phyloP scores from a whole-genome alignment of 2,797 vertebrate species.

The Sebastes minor region DNA sequence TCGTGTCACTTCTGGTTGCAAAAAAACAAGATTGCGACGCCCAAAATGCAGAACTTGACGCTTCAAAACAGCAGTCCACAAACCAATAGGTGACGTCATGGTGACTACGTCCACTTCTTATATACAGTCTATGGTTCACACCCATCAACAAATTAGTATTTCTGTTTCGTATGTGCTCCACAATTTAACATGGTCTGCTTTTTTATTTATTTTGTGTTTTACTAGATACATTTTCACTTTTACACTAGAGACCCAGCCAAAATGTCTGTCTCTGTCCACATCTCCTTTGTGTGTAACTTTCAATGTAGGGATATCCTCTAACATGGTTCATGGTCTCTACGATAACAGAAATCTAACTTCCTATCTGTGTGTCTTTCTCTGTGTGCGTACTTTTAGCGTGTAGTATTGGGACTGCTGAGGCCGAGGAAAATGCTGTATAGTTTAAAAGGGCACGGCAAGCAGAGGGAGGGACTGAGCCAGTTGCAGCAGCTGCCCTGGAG shows the following conservation, averaged over 20 bases:
- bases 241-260: not conserved
- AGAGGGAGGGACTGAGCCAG: constrained; percentile 21
- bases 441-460: constrained; percentile 27
- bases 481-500: constrained; percentile 63
- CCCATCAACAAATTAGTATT: not conserved
- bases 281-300: constrained; percentile 12
- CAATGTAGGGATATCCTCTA: constrained; percentile 4
- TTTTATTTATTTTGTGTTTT: not conserved
- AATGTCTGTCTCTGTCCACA: not conserved
- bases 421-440: not conserved
- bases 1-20: too few species aligned
- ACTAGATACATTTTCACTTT: not conserved
- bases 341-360: not conserved
- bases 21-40: too few species aligned
- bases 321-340: not conserved
- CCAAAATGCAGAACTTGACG: too few species aligned
- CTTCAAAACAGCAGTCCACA: too few species aligned
- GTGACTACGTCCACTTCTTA: too few species aligned
- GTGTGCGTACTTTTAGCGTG: not conserved
- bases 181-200: not conserved
- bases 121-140: not conserved
- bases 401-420: not conserved
- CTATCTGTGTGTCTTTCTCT: not conserved
- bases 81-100: too few species aligned
- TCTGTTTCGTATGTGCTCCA: not conserved